A percentile compares a stretch with the other conserved stretches of the same genome.
Evolutionary conservation across 2,888 invertebrate genomes (phyloP).

Genomic region (Aproaerema taeniolella): DNA sequence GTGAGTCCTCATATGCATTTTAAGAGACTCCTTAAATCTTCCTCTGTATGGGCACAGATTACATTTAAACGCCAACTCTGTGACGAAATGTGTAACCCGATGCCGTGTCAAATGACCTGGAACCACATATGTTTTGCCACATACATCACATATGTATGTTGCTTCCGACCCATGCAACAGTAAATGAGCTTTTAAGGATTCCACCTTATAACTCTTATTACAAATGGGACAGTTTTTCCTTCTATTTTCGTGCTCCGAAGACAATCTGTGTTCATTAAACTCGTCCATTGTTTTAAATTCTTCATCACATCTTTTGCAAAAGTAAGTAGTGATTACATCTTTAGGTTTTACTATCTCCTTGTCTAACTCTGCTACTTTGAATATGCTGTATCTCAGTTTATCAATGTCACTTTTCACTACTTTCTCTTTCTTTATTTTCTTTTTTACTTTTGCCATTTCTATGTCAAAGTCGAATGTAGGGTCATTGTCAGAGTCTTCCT

Average conservation of each 20-base stretch:
- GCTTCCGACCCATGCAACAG: constrained; percentile 37
- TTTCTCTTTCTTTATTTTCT: constrained; percentile 19
- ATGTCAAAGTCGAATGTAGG: constrained; percentile 15
- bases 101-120: constrained; percentile 51
- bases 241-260: constrained; percentile 52
- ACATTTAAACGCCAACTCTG: constrained; percentile 13
- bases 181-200: constrained; percentile 52
- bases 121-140: constrained; percentile 52
- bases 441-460: too few species aligned
- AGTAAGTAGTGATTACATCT: constrained; percentile 16
- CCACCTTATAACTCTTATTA: constrained; percentile 44
- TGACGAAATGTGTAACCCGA: constrained; percentile 47
- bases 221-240: constrained; percentile 48
- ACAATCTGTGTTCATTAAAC: constrained; percentile 44
- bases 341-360: constrained; percentile 2
- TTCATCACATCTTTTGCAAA: constrained; percentile 49
- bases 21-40: constrained; percentile 52
- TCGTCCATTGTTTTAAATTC: constrained; percentile 43
- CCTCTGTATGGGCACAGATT: constrained; percentile 54
- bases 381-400: too few species aligned
- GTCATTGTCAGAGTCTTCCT: constrained; percentile 16
- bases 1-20: constrained; percentile 63
- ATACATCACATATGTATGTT: constrained; percentile 57
- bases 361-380: too few species aligned
- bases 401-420: constrained; percentile 16